Base-by-base conservation (phyloP, 2,888 invertebrate genomes). In the Cataglyphis albicans region DNA sequence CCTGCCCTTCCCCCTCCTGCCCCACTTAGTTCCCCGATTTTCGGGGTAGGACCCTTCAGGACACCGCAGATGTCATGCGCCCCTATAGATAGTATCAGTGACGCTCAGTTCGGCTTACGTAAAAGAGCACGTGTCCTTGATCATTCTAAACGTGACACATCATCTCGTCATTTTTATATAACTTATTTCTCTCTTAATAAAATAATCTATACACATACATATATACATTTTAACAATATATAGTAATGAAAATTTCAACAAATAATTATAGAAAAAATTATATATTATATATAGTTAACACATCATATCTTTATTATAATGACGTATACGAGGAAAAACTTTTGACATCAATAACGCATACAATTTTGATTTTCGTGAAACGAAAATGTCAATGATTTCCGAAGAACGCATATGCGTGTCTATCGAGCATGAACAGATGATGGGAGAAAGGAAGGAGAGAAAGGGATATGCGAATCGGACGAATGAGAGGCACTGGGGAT, bases 11-110 rank as follows among this genome's bases (percentile, higher is more conserved):
- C 67, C 61, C 73, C 44, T 55, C 67, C 32, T 7, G 55, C 21
- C 21, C 55, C 76, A 63, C 78, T 72, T 74, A 35, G 59, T 67
- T 57, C 52, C n/a, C 59, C 74, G 67, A 38, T 78, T 57, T 68
- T 75, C 88, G 64, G 87, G 82, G 83, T 87, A 80, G 88, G 84
- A 88, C 88, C 90, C 89, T 88, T 88, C 75, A 87, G 89, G 84
- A 82, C 67, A 88, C 85, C 87, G 86, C 90, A 90, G 90, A 90
- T 90, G 90, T 87, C 84, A 83, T 59, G 74, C 87, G 74, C 84
- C 87, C 88, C 76, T 82, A 78, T 82, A 87, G 90, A 89, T 90
- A 86, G 59, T 44, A 32, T 0, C 84, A 81, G 67, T 21, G 89
- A 65, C 82, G 84, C 90, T 88, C 90, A 90, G 64, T 68, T n/a